Evolutionary conservation across 2,113 vertebrate genomes (phyloP).

Genomic region (Aegithalos caudatus): DNA sequence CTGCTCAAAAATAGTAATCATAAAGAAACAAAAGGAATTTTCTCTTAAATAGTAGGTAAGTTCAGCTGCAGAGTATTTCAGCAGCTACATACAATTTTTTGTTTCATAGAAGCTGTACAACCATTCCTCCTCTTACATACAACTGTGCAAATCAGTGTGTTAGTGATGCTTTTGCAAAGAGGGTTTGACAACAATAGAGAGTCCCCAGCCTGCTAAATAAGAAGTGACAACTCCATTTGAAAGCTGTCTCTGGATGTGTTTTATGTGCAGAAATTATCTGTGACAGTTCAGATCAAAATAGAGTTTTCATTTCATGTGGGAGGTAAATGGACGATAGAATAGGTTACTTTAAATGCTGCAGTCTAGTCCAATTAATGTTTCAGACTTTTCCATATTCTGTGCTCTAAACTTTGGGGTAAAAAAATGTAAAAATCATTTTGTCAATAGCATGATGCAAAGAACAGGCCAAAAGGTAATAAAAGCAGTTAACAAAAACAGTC

Average conservation of each 20-base stretch:
- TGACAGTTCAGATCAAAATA: slow-evolving; percentile 79
- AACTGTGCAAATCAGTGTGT: slow-evolving; percentile 35
- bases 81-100: neutral
- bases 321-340: slow-evolving; percentile 68
- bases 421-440: neutral
- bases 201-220: slow-evolving; percentile 82
- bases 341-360: slow-evolving; percentile 67
- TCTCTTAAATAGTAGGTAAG: neutral
- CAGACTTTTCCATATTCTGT: neutral
- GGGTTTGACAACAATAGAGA: slow-evolving; percentile 84
- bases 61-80: neutral
- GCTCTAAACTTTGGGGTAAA: slow-evolving; percentile 40
- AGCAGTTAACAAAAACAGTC: neutral
- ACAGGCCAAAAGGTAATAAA: slow-evolving; percentile 35
- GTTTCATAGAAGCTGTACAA: slow-evolving; percentile 15
- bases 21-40: neutral
- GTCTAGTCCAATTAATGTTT: slow-evolving; percentile 68
- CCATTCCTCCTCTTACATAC: slow-evolving; percentile 10
- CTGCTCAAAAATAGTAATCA: neutral
- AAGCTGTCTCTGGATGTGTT: slow-evolving; percentile 76
- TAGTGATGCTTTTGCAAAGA: slow-evolving; percentile 77
- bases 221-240: slow-evolving; percentile 88
- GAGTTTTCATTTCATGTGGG: slow-evolving; percentile 72
- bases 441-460: slow-evolving; percentile 3
- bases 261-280: slow-evolving; percentile 79